Evolutionary conservation across 2,888 invertebrate species (phyloP).

Genomic region (Physocephala rufipes): DNA sequence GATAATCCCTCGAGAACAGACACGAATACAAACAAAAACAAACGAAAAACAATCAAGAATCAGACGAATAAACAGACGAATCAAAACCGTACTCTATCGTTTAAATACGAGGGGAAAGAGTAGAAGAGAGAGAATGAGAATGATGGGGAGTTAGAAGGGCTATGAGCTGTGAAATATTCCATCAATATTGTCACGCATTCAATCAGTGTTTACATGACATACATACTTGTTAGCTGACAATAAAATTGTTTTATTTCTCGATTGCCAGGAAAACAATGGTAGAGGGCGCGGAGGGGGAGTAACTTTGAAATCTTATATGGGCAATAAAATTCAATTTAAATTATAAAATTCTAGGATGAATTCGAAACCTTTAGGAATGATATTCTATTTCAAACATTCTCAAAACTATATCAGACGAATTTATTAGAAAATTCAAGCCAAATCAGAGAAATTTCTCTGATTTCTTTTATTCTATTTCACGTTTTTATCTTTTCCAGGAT

Average conservation of each 20-base stretch:
- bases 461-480: no score
- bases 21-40: background rate
- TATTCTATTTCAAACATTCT: no score
- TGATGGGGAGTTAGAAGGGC: background rate
- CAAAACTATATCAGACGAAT: no score
- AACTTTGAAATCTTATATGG: background rate
- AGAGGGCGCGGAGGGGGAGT: background rate
- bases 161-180: background rate
- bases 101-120: background rate
- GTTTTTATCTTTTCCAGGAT: slow-evolving; percentile 50
- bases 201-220: no score
- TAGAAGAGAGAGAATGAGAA: background rate
- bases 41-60: background rate
- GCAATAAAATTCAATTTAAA: background rate
- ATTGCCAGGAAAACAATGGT: background rate
- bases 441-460: background rate
- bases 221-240: no score
- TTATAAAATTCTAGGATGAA: background rate
- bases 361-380: background rate
- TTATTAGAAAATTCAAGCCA: background rate
- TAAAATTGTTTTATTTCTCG: no score
- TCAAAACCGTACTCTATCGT: background rate
- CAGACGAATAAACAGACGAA: background rate
- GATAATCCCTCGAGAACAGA: background rate
- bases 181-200: no score